Base-by-base conservation (phyloP, 2,797 vertebrate species). In the Sylvia borin region DNA sequence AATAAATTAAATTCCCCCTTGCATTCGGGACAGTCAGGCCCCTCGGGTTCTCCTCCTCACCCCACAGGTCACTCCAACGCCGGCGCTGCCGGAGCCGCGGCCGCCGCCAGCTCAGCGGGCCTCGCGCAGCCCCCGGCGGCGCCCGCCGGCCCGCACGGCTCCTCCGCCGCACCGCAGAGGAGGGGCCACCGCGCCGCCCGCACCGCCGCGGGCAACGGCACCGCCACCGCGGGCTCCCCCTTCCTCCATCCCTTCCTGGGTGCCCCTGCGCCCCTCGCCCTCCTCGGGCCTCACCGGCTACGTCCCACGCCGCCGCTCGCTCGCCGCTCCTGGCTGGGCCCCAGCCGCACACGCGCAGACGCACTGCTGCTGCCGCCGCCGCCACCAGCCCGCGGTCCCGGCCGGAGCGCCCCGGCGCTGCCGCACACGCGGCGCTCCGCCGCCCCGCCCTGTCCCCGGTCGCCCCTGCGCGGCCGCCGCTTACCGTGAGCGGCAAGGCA, bases 291-390 rank as follows among this genome's bases (percentile, higher is more conserved):
- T 80, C 54, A 68, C 64, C 47, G 43, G 9, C 61, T 10, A 11
- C 5, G 32, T 31, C 38, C 25, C 48, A 64, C 48, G 32, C 61
- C 21, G 26, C 73, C 38, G 19, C 36, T 22, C 24, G 43, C 62
- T 11, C 47, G 58, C 32, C 74, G 74, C 48, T 53, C 40, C 26
- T 2, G 40, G 38, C 40, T 7, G 21, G 21, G 57, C 47, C 45
- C 51, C 40, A 25, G n/a, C 53, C 42, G 42, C 76, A 47, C 76
- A 47, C 7, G 42, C 62, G 76, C 62, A 79, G 7, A 55, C n/a
- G 21, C 21, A 2, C 47, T 1, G 24, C 66, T 3, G 47, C 29
- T 3, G 9, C 42, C 2, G 18, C 58, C 2, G 18, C 58, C 16
- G 15, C 34, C 73, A 16, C 7, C 72, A 27, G 45, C 47, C 38